Evolutionary conservation across 2,113 vertebrate genomes (phyloP), one percentile per base, ranked within the genome.

Genomic region (Mellivora capensis): DNA sequence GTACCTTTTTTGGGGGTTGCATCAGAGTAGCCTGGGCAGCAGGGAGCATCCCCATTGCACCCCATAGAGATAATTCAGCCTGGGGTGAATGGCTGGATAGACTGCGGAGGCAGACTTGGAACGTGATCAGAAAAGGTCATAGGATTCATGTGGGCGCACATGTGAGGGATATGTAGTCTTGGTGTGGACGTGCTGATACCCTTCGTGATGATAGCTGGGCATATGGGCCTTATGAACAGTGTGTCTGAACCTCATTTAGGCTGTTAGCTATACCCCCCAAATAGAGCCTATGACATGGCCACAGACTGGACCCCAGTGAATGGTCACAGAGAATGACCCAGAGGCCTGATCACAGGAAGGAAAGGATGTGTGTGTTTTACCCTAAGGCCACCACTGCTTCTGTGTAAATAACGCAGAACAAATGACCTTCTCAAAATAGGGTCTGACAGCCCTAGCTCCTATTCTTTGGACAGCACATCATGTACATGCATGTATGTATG

Each of bases 371-470:
- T 21, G 31, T 79, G 17, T 74, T 64, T 25, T 71, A 39, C 29
- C 34, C 23, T 23, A 44, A 81, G 44, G 61, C 39, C 54, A 44
- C 39, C 25, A 4, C 47, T 18, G 0, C 11, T 64, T 15, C 61
- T 81, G 27, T 54, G 69, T 69, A 79, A 59, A n/a, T 31, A 31
- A 49, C 67, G 76, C 42, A 34, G 72, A 62, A 52, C 11, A 1
- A 2, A 18, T 1, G 6, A 17, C 20, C 1, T 23, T 44, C 59
- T 67, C 25, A 3, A 1, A 6, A n/a, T 1, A 13, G 39, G 12
- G 10, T 14, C n/a, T 20, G 54, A 47, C 4, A 67, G 59, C 3
- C 0, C 17, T 47, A 0, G 12, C 27, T 77, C 52, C 2, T 23
- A 6, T 64, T 80, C 6, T 62, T 44, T 80, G 47, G 34, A 57